Conservation (phyloP, 2,797 vertebrate genomes). For the Pseudopleuronectes americanus region DNA sequence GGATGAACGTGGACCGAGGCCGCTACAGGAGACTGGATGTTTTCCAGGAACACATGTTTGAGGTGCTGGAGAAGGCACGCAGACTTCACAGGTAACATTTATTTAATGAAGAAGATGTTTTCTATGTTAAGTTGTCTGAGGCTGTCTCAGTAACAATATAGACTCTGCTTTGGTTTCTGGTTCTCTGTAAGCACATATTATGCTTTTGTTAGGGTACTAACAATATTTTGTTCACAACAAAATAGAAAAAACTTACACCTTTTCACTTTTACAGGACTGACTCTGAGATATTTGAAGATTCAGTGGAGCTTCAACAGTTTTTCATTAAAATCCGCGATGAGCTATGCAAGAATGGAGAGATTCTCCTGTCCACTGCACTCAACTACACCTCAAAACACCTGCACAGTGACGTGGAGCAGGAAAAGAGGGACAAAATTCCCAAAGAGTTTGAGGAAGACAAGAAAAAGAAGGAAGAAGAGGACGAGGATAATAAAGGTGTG, state of each 20-base stretch:
- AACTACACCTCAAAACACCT: conserved; percentile 96
- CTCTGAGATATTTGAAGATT: conserved; percentile 97
- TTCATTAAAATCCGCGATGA: conserved; percentile 98
- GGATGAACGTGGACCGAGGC: conserved; percentile 92
- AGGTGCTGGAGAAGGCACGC: conserved; percentile 95
- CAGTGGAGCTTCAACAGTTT: conserved; percentile 97
- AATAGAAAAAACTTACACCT: background rate
- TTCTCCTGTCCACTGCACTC: conserved; percentile 92
- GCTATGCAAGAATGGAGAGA: conserved; percentile 98
- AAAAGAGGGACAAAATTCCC: conserved; percentile 97
- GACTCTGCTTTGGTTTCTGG: background rate
- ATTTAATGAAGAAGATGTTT: background rate
- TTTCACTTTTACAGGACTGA: conserved; percentile 87
- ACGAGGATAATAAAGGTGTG: conserved; percentile 88
- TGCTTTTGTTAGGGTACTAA: no score
- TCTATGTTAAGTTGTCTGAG: background rate
- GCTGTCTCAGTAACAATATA: background rate
- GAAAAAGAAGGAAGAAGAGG: conserved; percentile 90
- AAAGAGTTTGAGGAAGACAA: conserved; percentile 97
- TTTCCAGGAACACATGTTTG: conserved; percentile 99
- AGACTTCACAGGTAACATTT: conserved; percentile 89
- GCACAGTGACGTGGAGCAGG: conserved; percentile 95
- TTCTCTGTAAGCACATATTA: background rate
- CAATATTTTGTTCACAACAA: no score
- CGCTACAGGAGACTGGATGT: conserved; percentile 94